Base-by-base conservation (phyloP, 2,113 vertebrate genomes). In the Gorilla gorilla region DNA sequence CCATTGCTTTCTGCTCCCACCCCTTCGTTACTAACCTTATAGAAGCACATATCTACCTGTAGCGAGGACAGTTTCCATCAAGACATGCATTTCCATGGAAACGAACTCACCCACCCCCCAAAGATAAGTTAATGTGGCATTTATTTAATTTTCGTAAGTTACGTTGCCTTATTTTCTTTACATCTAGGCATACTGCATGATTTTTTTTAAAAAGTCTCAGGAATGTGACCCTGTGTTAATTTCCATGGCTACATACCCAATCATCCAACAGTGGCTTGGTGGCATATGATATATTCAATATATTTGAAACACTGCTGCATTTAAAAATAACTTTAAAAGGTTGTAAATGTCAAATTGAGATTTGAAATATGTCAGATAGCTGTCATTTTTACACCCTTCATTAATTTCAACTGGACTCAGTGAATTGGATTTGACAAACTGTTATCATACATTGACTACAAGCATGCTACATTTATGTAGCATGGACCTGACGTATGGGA, bases 271-370 rank as follows among this genome's bases (percentile, higher is more conserved):
- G 85, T 48, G 90, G 50, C 85, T 97, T 94, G 72, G 96, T 61
- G 61, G 95, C 95, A 79, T 78, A 61, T 88, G 93, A 97, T 95
- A 89, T 97, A 95, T 94, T 97, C 94, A 95, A 97, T 97, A 97
- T 94, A 97, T 98, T 96, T 98, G 96, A 96, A 98, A 97, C 82
- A 97, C 73, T 86, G 94, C 95, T 70, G 66, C 89, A 96, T 98
- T 98, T 98, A 98, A 98, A 98, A 98, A 98, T 98, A 98, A 97
- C 98, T 98, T 96, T 97, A 95, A 98, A 97, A 98, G 97, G 96
- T 98, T 98, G 97, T 98, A 98, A 96, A 96, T 98, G 98, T 98
- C 97, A 98, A 89, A 95, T 83, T 57, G 89, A 98, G 92, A 97
- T 98, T 98, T 97, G 96, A 98, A 98, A 97, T 98, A 98, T 97